Evolutionary conservation across 2,113 vertebrate genomes (phyloP), one percentile per base, ranked within the genome.

Genomic region (Stegastes partitus): DNA sequence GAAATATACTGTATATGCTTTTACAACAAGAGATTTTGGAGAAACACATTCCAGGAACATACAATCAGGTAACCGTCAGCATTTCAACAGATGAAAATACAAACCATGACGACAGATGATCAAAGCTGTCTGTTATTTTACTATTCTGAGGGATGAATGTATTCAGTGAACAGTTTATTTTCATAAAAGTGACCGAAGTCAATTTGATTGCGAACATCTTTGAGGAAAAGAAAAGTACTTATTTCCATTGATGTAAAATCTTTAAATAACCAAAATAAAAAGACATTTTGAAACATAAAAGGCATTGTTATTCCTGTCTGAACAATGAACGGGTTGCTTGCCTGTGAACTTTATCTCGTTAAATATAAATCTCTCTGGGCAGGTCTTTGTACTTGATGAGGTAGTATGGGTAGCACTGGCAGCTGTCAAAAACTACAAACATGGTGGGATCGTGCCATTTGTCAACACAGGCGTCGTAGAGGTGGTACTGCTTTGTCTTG

Each of bases 371-470:
- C 54, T 62, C 50, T 1, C 4, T 18, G 42, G 79, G 50, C 28
- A 87, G 16, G 0, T 65, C 57, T 63, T 61, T 79, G 81, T 91
- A 93, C 72, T 80, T 90, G 72, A 94, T 89, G 18, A 93, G 87
- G 77, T 88, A 91, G 75, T 90, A 88, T 0, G 89, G 91, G 80
- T 92, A 92, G 26, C 87, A 89, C 79, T 92, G 88, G 15, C 90
- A 83, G 82, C 83, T 87, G 9, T 91, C 90, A 31, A 87, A 93
- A 2, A 91, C 77, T 1, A 87, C 83, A 77, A 90, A 93, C 16
- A 88, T 69, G 16, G 23, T 63, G 31, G 90, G 87, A 0, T 56
- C 11, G 0, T n/a, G 0, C 42, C 47, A 0, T 5, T 18, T 12
- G 66, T 93, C 82, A 1, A 90, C 79, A 2, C 92, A 93, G 45